These are phyloP conservation scores for Etheostoma spectabile DNA, from an alignment of 2,113 vertebrate species.

Conservation along the genomic window DNA sequence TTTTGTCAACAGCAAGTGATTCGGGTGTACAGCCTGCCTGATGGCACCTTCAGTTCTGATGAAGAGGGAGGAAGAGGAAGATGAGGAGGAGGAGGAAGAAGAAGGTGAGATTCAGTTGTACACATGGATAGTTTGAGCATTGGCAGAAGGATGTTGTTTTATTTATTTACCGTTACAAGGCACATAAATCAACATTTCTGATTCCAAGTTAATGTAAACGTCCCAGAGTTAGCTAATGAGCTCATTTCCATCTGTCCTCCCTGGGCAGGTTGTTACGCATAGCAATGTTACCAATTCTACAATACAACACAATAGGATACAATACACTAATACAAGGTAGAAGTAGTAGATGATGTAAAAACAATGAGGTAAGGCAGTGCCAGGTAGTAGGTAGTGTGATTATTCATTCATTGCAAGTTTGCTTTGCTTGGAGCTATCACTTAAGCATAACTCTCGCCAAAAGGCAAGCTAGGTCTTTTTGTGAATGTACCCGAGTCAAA, in stretches of 20 bases:
- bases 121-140: not conserved
- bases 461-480: too few relatives aligned
- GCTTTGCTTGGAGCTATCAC: too few relatives aligned
- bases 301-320: not conserved
- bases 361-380: too few relatives aligned
- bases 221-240: not conserved
- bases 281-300: not conserved
- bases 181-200: not conserved
- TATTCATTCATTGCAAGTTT: too few relatives aligned
- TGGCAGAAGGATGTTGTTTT: not conserved
- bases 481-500: too few relatives aligned
- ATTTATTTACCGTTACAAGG: not conserved
- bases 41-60: conserved; percentile 98
- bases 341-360: not conserved
- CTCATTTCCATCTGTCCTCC: not conserved
- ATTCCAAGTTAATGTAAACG: not conserved
- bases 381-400: too few relatives aligned
- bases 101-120: conserved; percentile 75
- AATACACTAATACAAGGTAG: not conserved
- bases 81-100: conserved; percentile 96
- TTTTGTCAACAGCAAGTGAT: conserved; percentile 91
- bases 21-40: conserved; percentile 96
- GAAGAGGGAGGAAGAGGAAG: conserved; percentile 97
- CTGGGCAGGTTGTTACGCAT: too few relatives aligned
- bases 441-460: too few relatives aligned